Evolutionary conservation across 2,797 vertebrate species (phyloP), one percentile per base, ranked within the genome.

Genomic region (Microctenopoma steveboyesi): DNA sequence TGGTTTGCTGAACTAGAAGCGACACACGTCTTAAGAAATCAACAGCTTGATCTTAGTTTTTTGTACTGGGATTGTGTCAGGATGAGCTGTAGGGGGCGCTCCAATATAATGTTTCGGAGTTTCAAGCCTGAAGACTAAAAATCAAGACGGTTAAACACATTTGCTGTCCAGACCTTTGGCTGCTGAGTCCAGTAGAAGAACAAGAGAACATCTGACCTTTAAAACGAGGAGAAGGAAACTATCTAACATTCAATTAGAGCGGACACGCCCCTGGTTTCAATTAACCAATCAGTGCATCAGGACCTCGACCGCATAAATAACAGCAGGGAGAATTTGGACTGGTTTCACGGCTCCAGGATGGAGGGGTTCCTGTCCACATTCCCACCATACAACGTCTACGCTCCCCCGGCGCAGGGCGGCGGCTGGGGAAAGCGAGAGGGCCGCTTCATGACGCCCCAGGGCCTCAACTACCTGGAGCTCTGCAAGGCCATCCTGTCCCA

Each of bases 401-500:
- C 92, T 1, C 74, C 83, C 2, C 79, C 87, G 25, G 62, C 81
- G 28, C 85, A 45, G 42, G 82, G 79, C 6, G 66, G 89, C 93
- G 63, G 77, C 87, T 96, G 95, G 96, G 93, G 81, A 0, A 94
- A 91, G 76, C 89, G 90, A 62, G 91, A 82, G 33, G 90, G 74
- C 30, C 79, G 88, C 27, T 90, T 92, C 60, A 63, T 90, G 54
- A 74, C 90, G 12, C 88, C 92, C 0, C 88, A 92, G 7, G 78
- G 91, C 47, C 81, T 94, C 0, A 95, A 95, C 22, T 96, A 93
- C 84, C 70, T 95, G 80, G 95, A 97, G 46, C 74, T 94, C 71
- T 95, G 88, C 82, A 96, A 94, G 76, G 92, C 93, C 37, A 84
- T 97, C 54, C 91, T 98, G n/a, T 91, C 95, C 1, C 96, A 96